Evolutionary conservation across 2,888 invertebrate species (phyloP), one percentile per base, ranked within the genome.

Genomic region (Heliconius aoede): DNA sequence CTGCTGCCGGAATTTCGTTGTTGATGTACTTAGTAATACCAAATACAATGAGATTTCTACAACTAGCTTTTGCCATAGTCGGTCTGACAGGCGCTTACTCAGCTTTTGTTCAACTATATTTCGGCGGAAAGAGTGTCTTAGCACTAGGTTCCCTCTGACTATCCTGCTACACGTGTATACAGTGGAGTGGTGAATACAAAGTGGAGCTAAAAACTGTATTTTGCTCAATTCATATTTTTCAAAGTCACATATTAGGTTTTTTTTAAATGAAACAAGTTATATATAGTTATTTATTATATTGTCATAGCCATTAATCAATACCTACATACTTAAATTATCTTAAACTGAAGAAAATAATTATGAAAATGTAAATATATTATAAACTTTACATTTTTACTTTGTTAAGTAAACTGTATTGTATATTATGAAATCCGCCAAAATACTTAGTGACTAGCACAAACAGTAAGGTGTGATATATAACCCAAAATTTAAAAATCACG

Each of bases 61-160:
- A 97, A n/a, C 96, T 97, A 46, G 96, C 95, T 28, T 95, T 97
- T 81, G 97, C 97, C 65, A 95, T 97, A 65, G 88, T 96, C 72
- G 97, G 97, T 1, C 96, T 97, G 84, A 95, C 97, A 82, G 97
- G 97, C 9, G 96, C 97, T 24, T 74, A 67, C 60, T 67, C 62
- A 46, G 69, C 69, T 21, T 71, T 69, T 36, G 55, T 75, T 36
- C 51, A 62, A 8, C 26, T 81, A 28, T 82, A 82, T 62, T 79
- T 46, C 18, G 18, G 18, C 5, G 5, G 46, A 46, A 21, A 21
- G 7, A 21, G 7, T 46, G 46, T 46, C 3, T 21, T 46, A 46
- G 18, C 46, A 21, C 46, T 18, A 46, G 18, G 7, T 7, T 46
- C 21, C 46, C 18, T 46, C 46, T 46, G 46, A 7, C 46, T 18